Evolutionary conservation across 1,140 invertebrate genomes (phyloP).

Genomic region (Nylanderia fulva): DNA sequence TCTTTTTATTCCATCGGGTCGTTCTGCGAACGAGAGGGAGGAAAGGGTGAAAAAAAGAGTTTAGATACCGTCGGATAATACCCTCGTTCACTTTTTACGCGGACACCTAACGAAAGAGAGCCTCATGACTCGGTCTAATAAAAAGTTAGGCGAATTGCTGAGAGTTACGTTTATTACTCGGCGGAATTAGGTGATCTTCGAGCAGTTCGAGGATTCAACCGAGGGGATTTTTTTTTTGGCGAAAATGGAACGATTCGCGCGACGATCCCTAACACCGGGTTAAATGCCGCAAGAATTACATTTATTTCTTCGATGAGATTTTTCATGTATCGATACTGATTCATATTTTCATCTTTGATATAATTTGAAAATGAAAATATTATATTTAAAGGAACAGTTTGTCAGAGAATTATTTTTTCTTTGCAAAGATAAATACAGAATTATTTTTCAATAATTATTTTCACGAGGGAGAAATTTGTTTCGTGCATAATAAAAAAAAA

Average conservation of each 20-base stretch:
- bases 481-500: neutral
- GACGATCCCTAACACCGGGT: slow-evolving; percentile 14
- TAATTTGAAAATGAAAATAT: neutral
- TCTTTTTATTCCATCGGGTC: slow-evolving; percentile 46
- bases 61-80: slow-evolving; percentile 69
- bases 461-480: neutral
- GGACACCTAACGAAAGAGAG: slow-evolving; percentile 28
- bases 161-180: slow-evolving; percentile 63
- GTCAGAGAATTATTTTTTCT: neutral
- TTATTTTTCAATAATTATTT: slow-evolving; percentile 15
- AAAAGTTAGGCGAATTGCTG: slow-evolving; percentile 61
- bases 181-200: slow-evolving; percentile 62
- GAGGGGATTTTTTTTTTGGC: neutral
- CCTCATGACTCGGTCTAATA: slow-evolving; percentile 57
- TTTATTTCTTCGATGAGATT: neutral
- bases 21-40: slow-evolving; percentile 11
- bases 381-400: neutral
- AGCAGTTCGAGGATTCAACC: neutral
- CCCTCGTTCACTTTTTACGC: slow-evolving; percentile 56
- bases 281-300: neutral
- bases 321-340: neutral
- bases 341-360: neutral
- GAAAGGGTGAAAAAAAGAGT: slow-evolving; percentile 45
- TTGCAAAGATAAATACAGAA: neutral
- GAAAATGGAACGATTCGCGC: neutral